A percentile compares a stretch with the other conserved stretches of the same genome.
Evolutionary conservation across 2,888 invertebrate genomes (phyloP).

Genomic region (Synergus japonicus): DNA sequence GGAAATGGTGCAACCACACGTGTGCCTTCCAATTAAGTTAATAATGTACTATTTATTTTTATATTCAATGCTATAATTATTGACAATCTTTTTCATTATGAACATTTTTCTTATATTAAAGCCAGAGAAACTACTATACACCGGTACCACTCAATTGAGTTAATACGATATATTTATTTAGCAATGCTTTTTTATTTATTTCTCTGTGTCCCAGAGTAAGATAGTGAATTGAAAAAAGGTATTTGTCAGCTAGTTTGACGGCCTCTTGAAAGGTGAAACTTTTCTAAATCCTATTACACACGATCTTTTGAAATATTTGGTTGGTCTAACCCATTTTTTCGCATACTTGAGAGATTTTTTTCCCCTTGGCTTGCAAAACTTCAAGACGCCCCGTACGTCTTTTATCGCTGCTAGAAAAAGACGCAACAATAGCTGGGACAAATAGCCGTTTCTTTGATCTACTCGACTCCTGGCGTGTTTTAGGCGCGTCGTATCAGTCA

Average conservation of each 20-base stretch:
- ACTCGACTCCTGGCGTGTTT: neutral
- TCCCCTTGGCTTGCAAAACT: neutral
- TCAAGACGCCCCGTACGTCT: neutral
- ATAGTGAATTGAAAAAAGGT: too few species aligned
- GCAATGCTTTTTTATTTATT: neutral
- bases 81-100: neutral
- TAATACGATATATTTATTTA: neutral
- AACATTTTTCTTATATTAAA: neutral
- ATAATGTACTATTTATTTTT: neutral
- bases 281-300: neutral
- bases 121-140: neutral
- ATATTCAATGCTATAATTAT: neutral
- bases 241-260: neutral
- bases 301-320: neutral
- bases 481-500: constrained; percentile 34
- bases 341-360: neutral
- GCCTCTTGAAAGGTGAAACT: neutral
- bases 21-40: constrained; percentile 26
- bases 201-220: neutral
- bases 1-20: constrained; percentile 9
- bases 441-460: constrained; percentile 5
- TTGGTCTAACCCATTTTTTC: neutral
- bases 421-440: neutral
- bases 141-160: neutral
- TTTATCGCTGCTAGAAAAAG: neutral